phyloP scores from a whole-genome alignment of 2,797 vertebrate genomes.

The Pangasius djambal region DNA sequence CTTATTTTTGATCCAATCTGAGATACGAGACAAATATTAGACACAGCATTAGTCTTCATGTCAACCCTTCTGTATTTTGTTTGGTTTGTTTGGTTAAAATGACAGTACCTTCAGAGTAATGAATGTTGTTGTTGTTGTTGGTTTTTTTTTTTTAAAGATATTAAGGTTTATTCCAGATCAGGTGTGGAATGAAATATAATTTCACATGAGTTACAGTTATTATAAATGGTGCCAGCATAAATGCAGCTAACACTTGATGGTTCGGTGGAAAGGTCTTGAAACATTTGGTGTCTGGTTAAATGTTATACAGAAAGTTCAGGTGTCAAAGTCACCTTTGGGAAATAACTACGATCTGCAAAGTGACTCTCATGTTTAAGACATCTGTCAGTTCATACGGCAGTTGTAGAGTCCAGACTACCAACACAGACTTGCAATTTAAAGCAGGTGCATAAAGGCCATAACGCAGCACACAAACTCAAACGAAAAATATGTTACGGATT shows the following conservation, averaged over 20 bases:
- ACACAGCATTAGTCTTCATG: background rate
- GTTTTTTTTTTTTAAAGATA: background rate
- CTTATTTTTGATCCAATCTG: background rate
- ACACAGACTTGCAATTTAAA: constrained; percentile 67
- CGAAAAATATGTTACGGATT: constrained; percentile 49
- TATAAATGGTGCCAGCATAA: constrained; percentile 17
- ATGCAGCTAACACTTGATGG: constrained; percentile 27
- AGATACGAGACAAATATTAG: constrained; percentile 15
- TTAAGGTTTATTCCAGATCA: background rate
- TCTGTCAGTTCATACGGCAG: constrained; percentile 60
- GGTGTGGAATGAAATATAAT: background rate
- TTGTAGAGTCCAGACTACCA: constrained; percentile 53
- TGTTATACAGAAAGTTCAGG: constrained; percentile 55
- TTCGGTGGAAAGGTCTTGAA: constrained; percentile 29
- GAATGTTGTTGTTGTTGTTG: background rate
- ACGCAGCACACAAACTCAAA: constrained; percentile 61
- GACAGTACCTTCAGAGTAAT: no score
- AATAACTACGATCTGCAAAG: constrained; percentile 50
- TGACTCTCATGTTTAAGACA: constrained; percentile 38
- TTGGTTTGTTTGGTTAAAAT: background rate
- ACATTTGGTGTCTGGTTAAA: constrained; percentile 53
- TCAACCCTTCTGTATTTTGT: background rate
- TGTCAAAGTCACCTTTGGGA: constrained; percentile 47
- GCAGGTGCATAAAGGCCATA: constrained; percentile 64
- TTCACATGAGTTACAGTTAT: background rate